phyloP scores from a whole-genome alignment of 2,113 vertebrate species.

The Porphyrio hochstetteri region DNA sequence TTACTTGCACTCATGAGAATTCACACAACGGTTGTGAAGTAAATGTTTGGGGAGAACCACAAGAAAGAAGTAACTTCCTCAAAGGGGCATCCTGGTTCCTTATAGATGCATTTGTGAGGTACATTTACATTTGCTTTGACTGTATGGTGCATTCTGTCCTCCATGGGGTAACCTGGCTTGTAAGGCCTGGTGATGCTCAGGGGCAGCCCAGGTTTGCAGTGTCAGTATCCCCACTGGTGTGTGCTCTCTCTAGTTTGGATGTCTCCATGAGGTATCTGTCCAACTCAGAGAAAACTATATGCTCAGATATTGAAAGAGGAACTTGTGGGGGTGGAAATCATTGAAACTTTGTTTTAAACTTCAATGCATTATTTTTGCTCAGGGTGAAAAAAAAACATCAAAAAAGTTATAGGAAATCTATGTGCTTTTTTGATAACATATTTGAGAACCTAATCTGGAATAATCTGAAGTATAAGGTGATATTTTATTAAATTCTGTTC shows the following conservation, averaged over 20 bases:
- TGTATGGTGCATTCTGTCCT: not conserved
- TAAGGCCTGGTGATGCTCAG: not conserved
- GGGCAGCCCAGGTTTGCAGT: not conserved
- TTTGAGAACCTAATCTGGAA: not conserved
- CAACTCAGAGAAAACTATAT: not conserved
- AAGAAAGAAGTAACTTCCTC: not conserved
- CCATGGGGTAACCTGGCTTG: not conserved
- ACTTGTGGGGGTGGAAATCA: accelerated
- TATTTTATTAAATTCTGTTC: not conserved
- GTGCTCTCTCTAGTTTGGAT: not conserved
- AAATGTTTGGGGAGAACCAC: not conserved
- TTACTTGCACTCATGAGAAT: not conserved
- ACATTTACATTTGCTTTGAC: not conserved
- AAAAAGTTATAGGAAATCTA: not conserved
- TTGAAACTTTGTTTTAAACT: not conserved
- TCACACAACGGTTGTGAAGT: not conserved
- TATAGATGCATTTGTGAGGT: not conserved
- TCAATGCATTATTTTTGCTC: not conserved
- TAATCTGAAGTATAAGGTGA: not conserved
- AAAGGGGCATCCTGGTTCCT: not conserved
- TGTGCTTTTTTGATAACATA: not conserved
- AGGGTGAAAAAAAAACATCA: not conserved
- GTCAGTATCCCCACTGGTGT: not conserved
- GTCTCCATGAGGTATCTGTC: not conserved
- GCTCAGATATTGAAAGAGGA: not conserved